Base-by-base conservation (phyloP, 2,888 invertebrate species). In the Hydropsyche betteni region DNA sequence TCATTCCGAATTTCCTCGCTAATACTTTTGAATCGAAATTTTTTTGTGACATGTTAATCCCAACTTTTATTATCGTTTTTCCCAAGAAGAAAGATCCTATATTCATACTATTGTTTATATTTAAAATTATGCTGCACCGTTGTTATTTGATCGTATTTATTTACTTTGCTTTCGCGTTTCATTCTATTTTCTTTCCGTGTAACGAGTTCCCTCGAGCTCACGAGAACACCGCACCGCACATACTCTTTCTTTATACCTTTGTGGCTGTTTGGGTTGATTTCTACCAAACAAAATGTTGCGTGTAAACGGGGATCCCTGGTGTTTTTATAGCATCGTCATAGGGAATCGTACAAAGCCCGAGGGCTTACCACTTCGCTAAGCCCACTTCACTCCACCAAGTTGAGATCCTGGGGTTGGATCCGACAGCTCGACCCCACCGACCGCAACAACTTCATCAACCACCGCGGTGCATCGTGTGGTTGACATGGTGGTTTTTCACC, bases 261-360 rank as follows among this genome's bases (percentile, higher is more conserved):
- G 38, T 50, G 50, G 50, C 69, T 14, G 38, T 50, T 16, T 44
- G 69, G 70, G 70, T 70, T 70, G 70, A 70, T 70, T 70, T 52
- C 70, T 53, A 52, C 70, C 70, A 53, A 70, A 70, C 70, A 70
- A 70, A 70, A 70, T 70, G 70, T 70, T 70, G 70, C 70, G 70
- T 70, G 53, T 70, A 70, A 70, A 70, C 70, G 70, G 16, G 70
- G 33, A 51, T 51, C 53, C 70, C 36, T 14, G 70, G 53, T 70
- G 70, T 70, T 70, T 70, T 70, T 70, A 70, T 70, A 70, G 70
- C 70, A 34, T 70, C 70, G 70, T 70, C 70, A 70, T 70, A 70
- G 51, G 51, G 53, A 70, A 70, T 70, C 33, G 51, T 33, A 70
- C 53, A 70, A 70, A 70, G 70, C 70, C 70, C 52, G 53, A 33